Evolutionary conservation across 2,113 vertebrate species (phyloP).

Genomic region (Podarcis muralis): DNA sequence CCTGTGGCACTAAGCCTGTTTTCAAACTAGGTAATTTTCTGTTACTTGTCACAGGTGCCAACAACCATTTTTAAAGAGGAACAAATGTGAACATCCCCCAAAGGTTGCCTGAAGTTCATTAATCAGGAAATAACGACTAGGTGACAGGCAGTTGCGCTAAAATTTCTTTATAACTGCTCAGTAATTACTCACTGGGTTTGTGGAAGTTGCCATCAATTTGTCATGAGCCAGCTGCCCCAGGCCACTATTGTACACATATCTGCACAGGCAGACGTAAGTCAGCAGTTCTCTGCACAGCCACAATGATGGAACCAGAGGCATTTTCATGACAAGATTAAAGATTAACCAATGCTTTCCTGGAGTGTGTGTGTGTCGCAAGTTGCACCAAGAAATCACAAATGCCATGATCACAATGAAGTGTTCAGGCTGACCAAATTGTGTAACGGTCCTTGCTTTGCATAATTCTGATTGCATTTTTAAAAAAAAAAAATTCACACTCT

Average conservation of each 20-base stretch:
- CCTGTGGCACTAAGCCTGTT: conserved; percentile 6
- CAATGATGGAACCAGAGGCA: background rate
- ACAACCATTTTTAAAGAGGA: conserved; percentile 37
- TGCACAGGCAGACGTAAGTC: background rate
- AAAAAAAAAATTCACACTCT: too few species aligned
- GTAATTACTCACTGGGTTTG: conserved; percentile 51
- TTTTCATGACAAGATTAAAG: background rate
- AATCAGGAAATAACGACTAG: conserved; percentile 56
- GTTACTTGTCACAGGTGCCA: conserved; percentile 45
- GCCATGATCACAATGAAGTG: background rate
- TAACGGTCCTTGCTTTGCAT: background rate
- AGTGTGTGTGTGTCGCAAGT: background rate
- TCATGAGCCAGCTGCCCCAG: background rate
- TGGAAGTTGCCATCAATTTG: conserved; percentile 22
- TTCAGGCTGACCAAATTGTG: background rate
- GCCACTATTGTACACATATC: background rate
- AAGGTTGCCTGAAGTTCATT: conserved; percentile 32
- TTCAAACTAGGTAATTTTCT: conserved; percentile 39
- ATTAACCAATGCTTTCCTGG: background rate
- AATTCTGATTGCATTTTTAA: background rate
- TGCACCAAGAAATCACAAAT: background rate
- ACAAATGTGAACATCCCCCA: conserved; percentile 34
- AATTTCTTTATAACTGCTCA: conserved; percentile 20
- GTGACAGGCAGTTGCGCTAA: background rate
- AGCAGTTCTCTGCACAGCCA: background rate